Conservation (phyloP, 2,888 invertebrate species). For the Rutpela maculata region DNA sequence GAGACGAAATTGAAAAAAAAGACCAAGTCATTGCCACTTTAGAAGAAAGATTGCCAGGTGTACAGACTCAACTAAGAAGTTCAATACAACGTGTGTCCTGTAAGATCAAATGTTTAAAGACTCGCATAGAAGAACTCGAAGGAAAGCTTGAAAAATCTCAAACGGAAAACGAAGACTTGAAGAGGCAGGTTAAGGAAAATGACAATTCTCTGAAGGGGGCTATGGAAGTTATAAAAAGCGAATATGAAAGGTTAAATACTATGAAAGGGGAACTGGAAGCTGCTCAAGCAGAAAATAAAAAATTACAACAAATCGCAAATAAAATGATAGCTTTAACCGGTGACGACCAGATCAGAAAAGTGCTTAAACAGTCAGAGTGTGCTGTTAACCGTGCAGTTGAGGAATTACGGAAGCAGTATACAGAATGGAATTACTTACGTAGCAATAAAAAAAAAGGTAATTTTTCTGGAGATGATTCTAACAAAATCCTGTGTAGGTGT, state of each 20-base stretch:
- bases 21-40: not conserved
- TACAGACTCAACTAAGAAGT: slow-evolving; percentile 65
- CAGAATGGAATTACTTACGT: slow-evolving; percentile 59
- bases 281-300: slow-evolving; percentile 61
- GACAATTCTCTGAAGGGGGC: slow-evolving; percentile 37
- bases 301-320: slow-evolving; percentile 60
- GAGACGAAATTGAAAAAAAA: slow-evolving; percentile 68
- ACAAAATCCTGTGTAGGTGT: not conserved
- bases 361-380: slow-evolving; percentile 68
- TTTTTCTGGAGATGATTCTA: not conserved
- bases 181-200: slow-evolving; percentile 52
- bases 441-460: slow-evolving; percentile 36
- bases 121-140: slow-evolving; percentile 61
- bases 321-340: slow-evolving; percentile 59
- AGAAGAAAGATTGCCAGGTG: slow-evolving; percentile 55
- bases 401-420: slow-evolving; percentile 66
- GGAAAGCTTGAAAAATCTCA: slow-evolving; percentile 55
- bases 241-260: slow-evolving; percentile 52
- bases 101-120: slow-evolving; percentile 64
- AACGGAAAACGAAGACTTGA: slow-evolving; percentile 53
- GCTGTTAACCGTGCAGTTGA: slow-evolving; percentile 68
- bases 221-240: slow-evolving; percentile 48
- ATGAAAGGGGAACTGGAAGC: slow-evolving; percentile 59
- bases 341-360: slow-evolving; percentile 66
- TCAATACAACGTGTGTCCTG: slow-evolving; percentile 65